Evolutionary conservation across 1,140 invertebrate genomes (phyloP).

Genomic region (Augochlora pura): DNA sequence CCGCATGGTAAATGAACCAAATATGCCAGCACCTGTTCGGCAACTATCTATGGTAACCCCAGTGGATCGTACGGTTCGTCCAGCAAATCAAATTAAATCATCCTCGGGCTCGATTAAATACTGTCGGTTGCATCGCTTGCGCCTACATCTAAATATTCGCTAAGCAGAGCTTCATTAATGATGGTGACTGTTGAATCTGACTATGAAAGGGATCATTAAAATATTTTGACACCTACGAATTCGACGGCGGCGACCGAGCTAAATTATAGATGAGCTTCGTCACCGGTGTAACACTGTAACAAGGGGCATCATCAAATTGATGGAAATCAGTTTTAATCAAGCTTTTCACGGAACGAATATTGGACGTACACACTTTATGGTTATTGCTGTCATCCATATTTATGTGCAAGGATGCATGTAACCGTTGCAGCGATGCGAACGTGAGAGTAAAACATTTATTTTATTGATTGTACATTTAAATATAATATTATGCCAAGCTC

Average conservation of each 20-base stretch:
- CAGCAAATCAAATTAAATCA: slow-evolving; percentile 35
- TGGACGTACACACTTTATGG: no score
- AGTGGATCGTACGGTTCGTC: slow-evolving; percentile 35
- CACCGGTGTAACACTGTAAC: neutral
- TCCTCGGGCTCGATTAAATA: slow-evolving; percentile 25
- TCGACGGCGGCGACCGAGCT: neutral
- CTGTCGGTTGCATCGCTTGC: neutral
- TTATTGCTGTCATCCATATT: no score
- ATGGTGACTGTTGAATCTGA: neutral
- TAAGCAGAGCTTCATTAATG: neutral
- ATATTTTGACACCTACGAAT: neutral
- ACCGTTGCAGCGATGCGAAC: no score
- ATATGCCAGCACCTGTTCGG: slow-evolving; percentile 52
- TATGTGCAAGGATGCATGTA: no score
- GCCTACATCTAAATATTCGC: slow-evolving; percentile 10
- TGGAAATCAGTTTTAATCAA: no score
- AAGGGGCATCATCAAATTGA: no score
- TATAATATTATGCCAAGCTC: no score
- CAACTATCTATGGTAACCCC: slow-evolving; percentile 54
- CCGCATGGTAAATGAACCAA: slow-evolving; percentile 58
- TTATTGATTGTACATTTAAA: no score
- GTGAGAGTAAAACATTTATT: no score
- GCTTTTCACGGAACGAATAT: no score
- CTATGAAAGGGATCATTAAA: neutral
- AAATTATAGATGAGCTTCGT: neutral